phyloP scores from a whole-genome alignment of 2,888 invertebrate genomes.

The Heliconius erato region DNA sequence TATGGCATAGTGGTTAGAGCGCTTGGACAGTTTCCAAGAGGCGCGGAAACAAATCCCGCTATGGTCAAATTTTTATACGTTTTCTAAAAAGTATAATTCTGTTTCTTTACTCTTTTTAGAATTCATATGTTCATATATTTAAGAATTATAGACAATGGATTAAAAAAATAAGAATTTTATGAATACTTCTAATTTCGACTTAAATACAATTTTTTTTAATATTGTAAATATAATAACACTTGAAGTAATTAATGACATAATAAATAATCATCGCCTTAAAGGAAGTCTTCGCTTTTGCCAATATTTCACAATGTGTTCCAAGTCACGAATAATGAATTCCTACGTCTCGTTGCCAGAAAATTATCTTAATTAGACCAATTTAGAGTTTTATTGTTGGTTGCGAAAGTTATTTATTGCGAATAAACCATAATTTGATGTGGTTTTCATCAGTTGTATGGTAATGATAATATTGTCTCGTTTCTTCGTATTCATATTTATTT shows the following conservation, averaged over 20 bases:
- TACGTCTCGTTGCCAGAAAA: conserved; percentile 46
- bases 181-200: not conserved
- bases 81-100: too few species aligned
- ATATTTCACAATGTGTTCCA: conserved; percentile 44
- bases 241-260: not conserved
- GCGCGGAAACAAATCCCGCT: too few species aligned
- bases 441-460: not conserved
- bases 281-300: conserved; percentile 36
- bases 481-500: not conserved
- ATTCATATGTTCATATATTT: too few species aligned
- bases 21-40: too few species aligned
- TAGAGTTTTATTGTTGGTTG: conserved; percentile 33
- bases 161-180: not conserved
- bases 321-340: conserved; percentile 44
- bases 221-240: not conserved
- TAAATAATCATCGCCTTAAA: not conserved
- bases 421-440: not conserved
- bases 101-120: too few species aligned
- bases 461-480: not conserved
- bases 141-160: too few species aligned
- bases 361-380: conserved; percentile 47
- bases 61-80: too few species aligned
- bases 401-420: conserved; percentile 10
- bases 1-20: too few species aligned
- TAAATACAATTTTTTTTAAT: not conserved